These are phyloP conservation scores for Melanogrammus aeglefinus DNA, from an alignment of 2,797 vertebrate species.

Conservation along the genomic window DNA sequence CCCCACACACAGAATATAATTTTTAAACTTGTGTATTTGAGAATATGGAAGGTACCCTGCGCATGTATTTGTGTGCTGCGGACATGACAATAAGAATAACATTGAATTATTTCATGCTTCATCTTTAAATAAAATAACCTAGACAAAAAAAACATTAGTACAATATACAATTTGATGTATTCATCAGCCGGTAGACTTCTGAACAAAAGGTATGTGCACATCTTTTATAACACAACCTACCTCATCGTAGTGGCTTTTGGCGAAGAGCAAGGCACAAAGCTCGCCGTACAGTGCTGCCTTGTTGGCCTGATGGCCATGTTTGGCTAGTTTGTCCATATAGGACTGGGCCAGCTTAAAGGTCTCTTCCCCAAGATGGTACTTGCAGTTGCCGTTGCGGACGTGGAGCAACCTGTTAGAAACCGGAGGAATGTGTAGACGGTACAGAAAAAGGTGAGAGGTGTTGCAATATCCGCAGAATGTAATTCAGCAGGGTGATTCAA, in stretches of 20 bases:
- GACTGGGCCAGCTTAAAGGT: constrained; percentile 96
- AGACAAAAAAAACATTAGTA: background rate
- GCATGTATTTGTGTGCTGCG: background rate
- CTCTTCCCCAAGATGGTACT: constrained; percentile 97
- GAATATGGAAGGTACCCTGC: background rate
- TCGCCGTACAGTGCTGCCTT: constrained; percentile 97
- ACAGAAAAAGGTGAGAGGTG: background rate
- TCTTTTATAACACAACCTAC: constrained; percentile 57
- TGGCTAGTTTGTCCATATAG: constrained; percentile 96
- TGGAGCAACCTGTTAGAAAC: constrained; percentile 84
- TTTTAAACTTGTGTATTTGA: background rate
- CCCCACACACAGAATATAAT: background rate
- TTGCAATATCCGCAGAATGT: background rate
- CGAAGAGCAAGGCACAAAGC: constrained; percentile 94
- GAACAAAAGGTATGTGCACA: background rate
- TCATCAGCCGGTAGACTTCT: too few species aligned
- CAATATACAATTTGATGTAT: too few species aligned
- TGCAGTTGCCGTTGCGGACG: constrained; percentile 96
- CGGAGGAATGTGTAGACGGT: background rate
- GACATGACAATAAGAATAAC: background rate
- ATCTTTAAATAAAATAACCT: background rate
- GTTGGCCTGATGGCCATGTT: constrained; percentile 95
- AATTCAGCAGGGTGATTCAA: background rate
- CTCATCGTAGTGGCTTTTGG: constrained; percentile 99
- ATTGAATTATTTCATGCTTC: background rate